Evolutionary conservation across 2,888 invertebrate species (phyloP).

Genomic region (Drosophila gaucha): DNA sequence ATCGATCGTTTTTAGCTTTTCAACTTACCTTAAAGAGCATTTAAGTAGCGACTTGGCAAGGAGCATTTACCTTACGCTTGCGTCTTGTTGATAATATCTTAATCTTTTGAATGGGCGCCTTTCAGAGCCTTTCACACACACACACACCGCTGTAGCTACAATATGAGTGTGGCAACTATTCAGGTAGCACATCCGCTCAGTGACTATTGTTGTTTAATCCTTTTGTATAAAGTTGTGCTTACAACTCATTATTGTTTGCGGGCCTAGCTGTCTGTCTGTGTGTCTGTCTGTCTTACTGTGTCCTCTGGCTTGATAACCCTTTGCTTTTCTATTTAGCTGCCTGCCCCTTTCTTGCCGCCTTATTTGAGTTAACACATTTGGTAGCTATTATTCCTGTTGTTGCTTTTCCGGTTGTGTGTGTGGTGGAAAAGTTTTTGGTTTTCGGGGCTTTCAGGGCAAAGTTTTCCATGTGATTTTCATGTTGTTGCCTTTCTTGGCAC

Average conservation of each 20-base stretch:
- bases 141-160: neutral
- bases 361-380: slow-evolving; percentile 57
- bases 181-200: slow-evolving; percentile 44
- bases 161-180: slow-evolving; percentile 50
- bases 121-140: slow-evolving; percentile 24
- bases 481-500: slow-evolving; percentile 35
- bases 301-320: slow-evolving; percentile 5
- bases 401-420: slow-evolving; percentile 38
- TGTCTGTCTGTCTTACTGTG: neutral
- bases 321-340: neutral
- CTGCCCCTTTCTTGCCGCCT: neutral
- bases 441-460: slow-evolving; percentile 26
- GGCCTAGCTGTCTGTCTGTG: slow-evolving; percentile 2
- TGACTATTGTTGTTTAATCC: slow-evolving; percentile 76
- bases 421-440: slow-evolving; percentile 41
- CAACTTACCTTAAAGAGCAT: slow-evolving; percentile 6
- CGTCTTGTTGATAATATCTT: slow-evolving; percentile 65
- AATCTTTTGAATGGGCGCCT: slow-evolving; percentile 61
- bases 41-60: neutral
- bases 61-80: slow-evolving; percentile 10
- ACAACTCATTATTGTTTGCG: slow-evolving; percentile 76
- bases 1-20: too few relatives aligned
- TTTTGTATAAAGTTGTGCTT: slow-evolving; percentile 76
- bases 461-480: slow-evolving; percentile 54
- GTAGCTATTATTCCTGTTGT: slow-evolving; percentile 42